A percentile compares a stretch with the other conserved stretches of the same genome.
phyloP scores from a whole-genome alignment of 2,113 vertebrate species.

The Malurus melanocephalus region DNA sequence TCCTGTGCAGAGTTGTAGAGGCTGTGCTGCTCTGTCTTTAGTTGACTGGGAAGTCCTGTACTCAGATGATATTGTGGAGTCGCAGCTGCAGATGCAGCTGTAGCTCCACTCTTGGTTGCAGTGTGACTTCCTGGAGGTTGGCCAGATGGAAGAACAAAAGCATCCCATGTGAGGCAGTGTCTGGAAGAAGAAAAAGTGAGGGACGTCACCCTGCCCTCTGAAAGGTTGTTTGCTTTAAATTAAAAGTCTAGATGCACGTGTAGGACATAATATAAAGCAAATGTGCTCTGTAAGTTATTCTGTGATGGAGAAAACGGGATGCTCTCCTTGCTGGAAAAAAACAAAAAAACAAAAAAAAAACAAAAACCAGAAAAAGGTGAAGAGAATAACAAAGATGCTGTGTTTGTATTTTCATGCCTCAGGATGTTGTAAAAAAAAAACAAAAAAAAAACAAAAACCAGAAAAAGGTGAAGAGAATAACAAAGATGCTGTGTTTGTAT shows the following conservation, averaged over 20 bases:
- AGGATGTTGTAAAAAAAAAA: neutral
- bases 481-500: neutral
- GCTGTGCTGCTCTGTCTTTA: neutral
- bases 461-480: neutral
- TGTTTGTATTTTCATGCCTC: neutral
- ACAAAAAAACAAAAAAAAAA: too few relatives aligned
- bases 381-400: neutral
- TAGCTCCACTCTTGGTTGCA: neutral
- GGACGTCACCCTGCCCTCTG: neutral
- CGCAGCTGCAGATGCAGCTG: neutral
- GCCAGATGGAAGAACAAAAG: neutral
- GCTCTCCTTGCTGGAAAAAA: neutral
- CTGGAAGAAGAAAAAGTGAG: neutral
- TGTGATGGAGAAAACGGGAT: neutral
- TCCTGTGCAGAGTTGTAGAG: fast-evolving
- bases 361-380: neutral
- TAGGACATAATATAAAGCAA: neutral
- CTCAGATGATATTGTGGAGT: neutral
- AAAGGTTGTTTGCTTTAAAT: neutral
- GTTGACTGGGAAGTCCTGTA: neutral
- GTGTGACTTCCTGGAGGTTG: neutral
- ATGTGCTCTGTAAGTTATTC: neutral
- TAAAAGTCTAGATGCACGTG: neutral
- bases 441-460: too few relatives aligned
- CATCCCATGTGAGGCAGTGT: fast-evolving